phyloP scores from a whole-genome alignment of 2,797 vertebrate species.

The Danio tinwini region DNA sequence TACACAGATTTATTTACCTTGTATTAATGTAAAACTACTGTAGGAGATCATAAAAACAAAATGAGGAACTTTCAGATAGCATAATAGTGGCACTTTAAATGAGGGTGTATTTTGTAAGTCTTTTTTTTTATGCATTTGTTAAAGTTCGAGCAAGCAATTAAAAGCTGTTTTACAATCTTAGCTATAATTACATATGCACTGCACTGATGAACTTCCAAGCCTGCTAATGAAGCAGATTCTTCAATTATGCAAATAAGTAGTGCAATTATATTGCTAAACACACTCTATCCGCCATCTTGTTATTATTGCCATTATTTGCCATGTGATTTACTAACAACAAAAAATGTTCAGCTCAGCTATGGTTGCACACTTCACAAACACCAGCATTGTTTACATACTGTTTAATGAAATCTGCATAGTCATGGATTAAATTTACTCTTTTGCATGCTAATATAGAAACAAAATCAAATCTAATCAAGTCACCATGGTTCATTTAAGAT shows the following conservation, averaged over 20 bases:
- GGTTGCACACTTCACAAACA: not conserved
- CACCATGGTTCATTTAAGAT: too few species aligned
- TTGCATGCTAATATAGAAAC: not conserved
- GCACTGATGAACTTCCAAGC: too few species aligned
- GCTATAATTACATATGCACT: not conserved
- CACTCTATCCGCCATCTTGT: not conserved
- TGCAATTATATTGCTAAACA: not conserved
- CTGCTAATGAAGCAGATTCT: not conserved
- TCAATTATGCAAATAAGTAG: not conserved
- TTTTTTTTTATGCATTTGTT: not conserved
- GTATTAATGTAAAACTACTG: too few species aligned
- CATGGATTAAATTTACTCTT: not conserved
- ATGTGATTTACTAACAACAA: not conserved
- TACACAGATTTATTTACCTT: too few species aligned
- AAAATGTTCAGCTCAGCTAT: not conserved
- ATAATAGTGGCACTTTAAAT: too few species aligned
- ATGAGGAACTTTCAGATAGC: too few species aligned
- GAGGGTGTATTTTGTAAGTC: too few species aligned
- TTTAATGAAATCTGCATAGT: not conserved
- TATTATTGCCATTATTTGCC: not conserved
- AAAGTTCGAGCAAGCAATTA: not conserved
- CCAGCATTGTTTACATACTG: not conserved
- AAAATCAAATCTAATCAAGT: too few species aligned
- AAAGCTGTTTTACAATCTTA: not conserved
- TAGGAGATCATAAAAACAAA: too few species aligned